Conservation (phyloP, 2,888 invertebrate genomes). For the Megalurothrips usitatus region DNA sequence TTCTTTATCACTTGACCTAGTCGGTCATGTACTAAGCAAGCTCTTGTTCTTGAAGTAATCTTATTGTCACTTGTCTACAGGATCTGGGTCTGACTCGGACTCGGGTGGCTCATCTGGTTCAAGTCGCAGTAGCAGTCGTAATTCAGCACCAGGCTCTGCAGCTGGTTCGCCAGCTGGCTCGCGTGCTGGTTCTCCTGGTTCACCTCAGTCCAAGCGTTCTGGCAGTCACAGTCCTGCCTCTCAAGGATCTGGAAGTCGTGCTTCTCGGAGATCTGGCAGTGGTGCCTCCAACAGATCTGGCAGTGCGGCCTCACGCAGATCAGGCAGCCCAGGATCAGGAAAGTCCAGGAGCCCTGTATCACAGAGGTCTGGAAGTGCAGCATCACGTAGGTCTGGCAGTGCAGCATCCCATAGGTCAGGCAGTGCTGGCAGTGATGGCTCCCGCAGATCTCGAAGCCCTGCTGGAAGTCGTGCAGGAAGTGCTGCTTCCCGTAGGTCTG, state of each 20-base stretch:
- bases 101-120: conserved; percentile 46
- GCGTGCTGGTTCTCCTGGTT: conserved; percentile 41
- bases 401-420: conserved; percentile 41
- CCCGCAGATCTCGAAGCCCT: conserved; percentile 36
- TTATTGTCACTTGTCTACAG: conserved; percentile 32
- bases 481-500: conserved; percentile 45
- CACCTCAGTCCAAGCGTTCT: conserved; percentile 34
- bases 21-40: background rate
- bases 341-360: conserved; percentile 35
- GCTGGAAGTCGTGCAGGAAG: conserved; percentile 29
- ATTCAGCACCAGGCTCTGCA: conserved; percentile 41
- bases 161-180: conserved; percentile 37
- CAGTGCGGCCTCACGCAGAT: conserved; percentile 30
- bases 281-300: conserved; percentile 32
- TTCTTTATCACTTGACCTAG: background rate
- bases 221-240: conserved; percentile 37
- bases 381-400: conserved; percentile 44
- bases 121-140: conserved; percentile 49
- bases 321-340: conserved; percentile 32
- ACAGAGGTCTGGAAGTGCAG: conserved; percentile 27
- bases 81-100: conserved; percentile 49
- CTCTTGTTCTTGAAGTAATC: background rate
- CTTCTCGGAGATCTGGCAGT: conserved; percentile 31
- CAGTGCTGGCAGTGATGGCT: conserved; percentile 36
- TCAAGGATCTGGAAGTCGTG: conserved; percentile 34